These are phyloP conservation scores for Lasiurus cinereus DNA, from an alignment of 2,113 vertebrate species.

Conservation along the genomic window DNA sequence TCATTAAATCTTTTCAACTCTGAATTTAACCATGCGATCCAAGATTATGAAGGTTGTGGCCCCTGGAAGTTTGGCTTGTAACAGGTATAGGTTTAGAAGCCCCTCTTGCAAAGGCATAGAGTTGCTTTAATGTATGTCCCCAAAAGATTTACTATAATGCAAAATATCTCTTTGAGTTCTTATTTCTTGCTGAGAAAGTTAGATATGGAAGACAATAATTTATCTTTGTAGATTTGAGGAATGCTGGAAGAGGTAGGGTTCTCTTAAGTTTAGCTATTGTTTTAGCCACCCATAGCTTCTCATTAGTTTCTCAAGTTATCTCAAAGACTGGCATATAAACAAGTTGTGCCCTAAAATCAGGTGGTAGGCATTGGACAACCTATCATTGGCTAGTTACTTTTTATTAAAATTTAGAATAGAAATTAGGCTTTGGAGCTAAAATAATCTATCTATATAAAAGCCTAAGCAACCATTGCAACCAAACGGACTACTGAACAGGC, in stretches of 20 bases:
- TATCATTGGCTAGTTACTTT: neutral
- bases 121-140: neutral
- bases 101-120: neutral
- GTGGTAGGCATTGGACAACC: neutral
- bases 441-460: neutral
- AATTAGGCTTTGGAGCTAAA: neutral
- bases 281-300: neutral
- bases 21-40: neutral
- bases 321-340: neutral
- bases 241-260: neutral
- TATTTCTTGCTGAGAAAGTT: neutral
- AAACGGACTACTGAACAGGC: too few species aligned
- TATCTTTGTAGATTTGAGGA: neutral
- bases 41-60: neutral
- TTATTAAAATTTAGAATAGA: neutral
- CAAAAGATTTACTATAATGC: constrained; percentile 26
- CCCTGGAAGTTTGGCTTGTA: neutral
- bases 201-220: neutral
- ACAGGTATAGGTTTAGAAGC: neutral
- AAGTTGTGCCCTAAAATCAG: neutral
- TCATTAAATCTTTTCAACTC: neutral
- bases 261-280: neutral
- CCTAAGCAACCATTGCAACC: too few species aligned
- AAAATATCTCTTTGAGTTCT: neutral
- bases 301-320: neutral